phyloP scores from a whole-genome alignment of 2,797 vertebrate species.

The Alauda arvensis region DNA sequence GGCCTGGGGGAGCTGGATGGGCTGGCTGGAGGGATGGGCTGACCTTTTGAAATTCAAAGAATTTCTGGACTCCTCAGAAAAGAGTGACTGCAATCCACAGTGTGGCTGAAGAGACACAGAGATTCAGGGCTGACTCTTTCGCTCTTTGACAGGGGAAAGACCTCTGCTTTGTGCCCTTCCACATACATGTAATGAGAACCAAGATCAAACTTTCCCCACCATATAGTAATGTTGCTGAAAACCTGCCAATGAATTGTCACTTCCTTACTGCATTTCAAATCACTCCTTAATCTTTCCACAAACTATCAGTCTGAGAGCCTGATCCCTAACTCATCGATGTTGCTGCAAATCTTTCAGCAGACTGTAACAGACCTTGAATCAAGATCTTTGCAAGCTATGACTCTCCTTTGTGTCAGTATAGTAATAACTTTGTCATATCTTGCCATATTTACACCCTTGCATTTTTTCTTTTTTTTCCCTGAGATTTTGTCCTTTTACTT shows the following conservation, averaged over 20 bases:
- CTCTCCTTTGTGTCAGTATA: not conserved
- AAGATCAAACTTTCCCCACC: not conserved
- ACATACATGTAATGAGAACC: not conserved
- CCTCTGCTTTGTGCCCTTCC: not conserved
- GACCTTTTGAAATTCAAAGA: not conserved
- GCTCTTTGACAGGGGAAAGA: not conserved
- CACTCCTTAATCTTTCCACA: not conserved
- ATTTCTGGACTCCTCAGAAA: not conserved
- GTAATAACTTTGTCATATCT: not conserved
- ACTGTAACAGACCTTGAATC: not conserved
- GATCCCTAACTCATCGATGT: not conserved
- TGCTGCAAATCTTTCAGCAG: not conserved
- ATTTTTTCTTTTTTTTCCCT: too few species aligned
- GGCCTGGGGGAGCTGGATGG: not conserved
- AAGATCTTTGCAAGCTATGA: not conserved
- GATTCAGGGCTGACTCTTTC: not conserved
- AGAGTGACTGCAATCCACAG: not conserved
- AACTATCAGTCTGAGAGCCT: not conserved
- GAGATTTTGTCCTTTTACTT: not conserved
- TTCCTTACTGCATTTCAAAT: not conserved
- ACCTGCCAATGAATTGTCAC: not conserved
- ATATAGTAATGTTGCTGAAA: not conserved
- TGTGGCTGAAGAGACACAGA: not conserved
- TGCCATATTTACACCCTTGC: not conserved
- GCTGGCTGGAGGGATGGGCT: not conserved